These are phyloP conservation scores for Berghia stephanieae DNA, from an alignment of 1,140 invertebrate genomes.

Conservation along the genomic window DNA sequence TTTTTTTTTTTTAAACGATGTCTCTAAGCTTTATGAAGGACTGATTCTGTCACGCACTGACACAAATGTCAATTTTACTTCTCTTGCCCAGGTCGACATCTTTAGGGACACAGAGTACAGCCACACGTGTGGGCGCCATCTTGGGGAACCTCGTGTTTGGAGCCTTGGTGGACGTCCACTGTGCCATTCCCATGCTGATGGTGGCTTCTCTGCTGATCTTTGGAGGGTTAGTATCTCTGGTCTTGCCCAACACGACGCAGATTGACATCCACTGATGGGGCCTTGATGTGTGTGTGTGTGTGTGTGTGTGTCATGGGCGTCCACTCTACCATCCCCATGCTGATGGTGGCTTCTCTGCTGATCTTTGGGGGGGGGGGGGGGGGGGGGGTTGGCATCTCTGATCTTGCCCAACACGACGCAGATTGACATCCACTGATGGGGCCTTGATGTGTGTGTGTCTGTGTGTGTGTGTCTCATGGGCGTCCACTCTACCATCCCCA, in stretches of 20 bases:
- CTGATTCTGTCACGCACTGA: too few relatives aligned
- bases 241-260: slow-evolving; percentile 66
- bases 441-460: too few relatives aligned
- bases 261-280: slow-evolving; percentile 57
- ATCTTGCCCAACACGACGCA: slow-evolving; percentile 66
- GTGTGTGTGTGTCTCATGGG: too few relatives aligned
- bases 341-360: slow-evolving; percentile 66
- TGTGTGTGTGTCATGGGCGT: too few relatives aligned
- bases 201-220: slow-evolving; percentile 65
- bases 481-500: slow-evolving; percentile 67
- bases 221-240: slow-evolving; percentile 64
- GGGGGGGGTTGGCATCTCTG: slow-evolving; percentile 64
- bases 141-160: slow-evolving; percentile 68
- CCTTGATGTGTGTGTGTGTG: too few relatives aligned
- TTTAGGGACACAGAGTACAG: slow-evolving; percentile 66
- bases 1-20: too few relatives aligned
- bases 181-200: slow-evolving; percentile 68
- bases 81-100: slow-evolving; percentile 70
- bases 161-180: slow-evolving; percentile 64
- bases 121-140: slow-evolving; percentile 67
- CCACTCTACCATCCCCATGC: slow-evolving; percentile 68
- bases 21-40: too few relatives aligned
- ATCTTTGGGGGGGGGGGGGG: too few relatives aligned
- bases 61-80: too few relatives aligned
- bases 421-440: slow-evolving; percentile 56